phyloP scores from a whole-genome alignment of 2,113 vertebrate species.

The Macaca nemestrina region DNA sequence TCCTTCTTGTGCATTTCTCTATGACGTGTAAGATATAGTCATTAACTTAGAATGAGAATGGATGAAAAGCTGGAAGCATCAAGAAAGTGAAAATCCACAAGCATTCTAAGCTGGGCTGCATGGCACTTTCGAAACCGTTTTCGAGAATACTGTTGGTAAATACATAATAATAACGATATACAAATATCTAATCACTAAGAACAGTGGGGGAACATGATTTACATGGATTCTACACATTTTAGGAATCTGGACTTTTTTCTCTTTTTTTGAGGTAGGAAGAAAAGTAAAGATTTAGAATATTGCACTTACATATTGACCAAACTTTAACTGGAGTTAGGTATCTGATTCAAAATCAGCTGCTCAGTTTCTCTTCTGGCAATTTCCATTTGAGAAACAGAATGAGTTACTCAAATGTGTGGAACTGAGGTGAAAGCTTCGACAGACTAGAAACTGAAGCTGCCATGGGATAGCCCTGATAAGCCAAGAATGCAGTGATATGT shows the following conservation, averaged over 20 bases:
- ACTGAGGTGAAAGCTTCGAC: not conserved
- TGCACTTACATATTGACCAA: not conserved
- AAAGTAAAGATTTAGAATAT: not conserved
- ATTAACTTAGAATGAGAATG: not conserved
- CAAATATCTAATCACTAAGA: not conserved
- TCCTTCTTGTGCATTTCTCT: not conserved
- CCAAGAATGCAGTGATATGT: not conserved
- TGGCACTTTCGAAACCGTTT: not conserved
- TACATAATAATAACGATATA: not conserved
- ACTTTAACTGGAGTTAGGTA: not conserved
- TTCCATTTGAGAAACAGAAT: not conserved
- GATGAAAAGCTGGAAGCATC: not conserved
- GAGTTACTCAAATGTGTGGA: not conserved
- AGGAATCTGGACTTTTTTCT: not conserved
- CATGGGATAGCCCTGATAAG: not conserved
- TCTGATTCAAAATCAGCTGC: not conserved
- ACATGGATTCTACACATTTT: not conserved
- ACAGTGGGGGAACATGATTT: not conserved
- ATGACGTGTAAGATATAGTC: not conserved
- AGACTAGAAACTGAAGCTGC: not conserved
- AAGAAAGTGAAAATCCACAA: not conserved
- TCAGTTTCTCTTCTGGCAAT: not conserved
- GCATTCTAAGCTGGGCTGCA: not conserved
- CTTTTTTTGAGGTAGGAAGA: not conserved
- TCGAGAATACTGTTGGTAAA: not conserved